Evolutionary conservation across 2,888 invertebrate genomes (phyloP).

Genomic region (Drosophila mimica): DNA sequence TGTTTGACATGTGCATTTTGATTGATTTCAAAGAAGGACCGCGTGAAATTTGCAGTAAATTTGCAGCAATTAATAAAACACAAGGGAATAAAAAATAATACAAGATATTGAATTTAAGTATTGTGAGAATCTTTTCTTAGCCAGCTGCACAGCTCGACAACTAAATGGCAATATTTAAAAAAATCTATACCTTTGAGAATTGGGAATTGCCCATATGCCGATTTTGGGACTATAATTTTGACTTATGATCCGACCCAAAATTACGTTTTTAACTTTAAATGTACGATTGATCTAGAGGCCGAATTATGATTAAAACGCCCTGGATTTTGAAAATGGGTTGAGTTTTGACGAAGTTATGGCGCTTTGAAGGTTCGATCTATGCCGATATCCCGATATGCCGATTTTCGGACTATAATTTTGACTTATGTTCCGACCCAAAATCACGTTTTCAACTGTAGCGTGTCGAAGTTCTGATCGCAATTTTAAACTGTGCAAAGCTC

Average conservation of each 20-base stretch:
- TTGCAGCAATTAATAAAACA: slow-evolving; percentile 73
- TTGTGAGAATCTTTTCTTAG: slow-evolving; percentile 28
- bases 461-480: not conserved
- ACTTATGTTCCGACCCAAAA: too few species aligned
- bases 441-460: not conserved
- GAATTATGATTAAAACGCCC: too few species aligned
- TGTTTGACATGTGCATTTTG: slow-evolving; percentile 61
- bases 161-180: not conserved
- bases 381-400: too few species aligned
- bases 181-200: not conserved
- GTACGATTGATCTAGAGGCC: too few species aligned
- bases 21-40: slow-evolving; percentile 63
- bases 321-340: too few species aligned
- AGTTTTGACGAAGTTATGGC: too few species aligned
- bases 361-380: too few species aligned
- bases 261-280: too few species aligned
- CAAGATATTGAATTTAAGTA: slow-evolving; percentile 9
- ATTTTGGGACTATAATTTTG: too few species aligned
- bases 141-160: slow-evolving; percentile 24
- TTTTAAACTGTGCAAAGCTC: not conserved
- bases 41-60: slow-evolving; percentile 55
- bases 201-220: too few species aligned
- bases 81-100: slow-evolving; percentile 36
- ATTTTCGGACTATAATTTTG: too few species aligned
- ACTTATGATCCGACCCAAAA: too few species aligned